These are phyloP conservation scores for Tiaroga cobitis DNA, from an alignment of 2,797 vertebrate genomes.

Conservation along the genomic window DNA sequence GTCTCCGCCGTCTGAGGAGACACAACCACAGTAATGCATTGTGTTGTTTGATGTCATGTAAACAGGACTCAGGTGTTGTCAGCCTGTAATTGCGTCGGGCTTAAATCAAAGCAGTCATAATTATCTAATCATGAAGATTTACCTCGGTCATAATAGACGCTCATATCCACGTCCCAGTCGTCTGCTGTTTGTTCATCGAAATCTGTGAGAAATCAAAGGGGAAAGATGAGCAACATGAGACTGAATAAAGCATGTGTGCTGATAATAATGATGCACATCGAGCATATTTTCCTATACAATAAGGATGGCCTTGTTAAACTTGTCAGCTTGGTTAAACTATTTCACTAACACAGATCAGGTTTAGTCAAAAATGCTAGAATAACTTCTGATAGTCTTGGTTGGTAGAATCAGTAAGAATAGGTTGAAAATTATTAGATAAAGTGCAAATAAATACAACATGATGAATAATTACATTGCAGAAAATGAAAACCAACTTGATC, in stretches of 20 bases:
- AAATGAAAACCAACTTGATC: too few species aligned
- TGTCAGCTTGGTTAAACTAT: not conserved
- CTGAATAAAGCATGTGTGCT: not conserved
- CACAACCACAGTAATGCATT: not conserved
- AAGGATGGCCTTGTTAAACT: not conserved
- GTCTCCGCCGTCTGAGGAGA: conserved; percentile 86
- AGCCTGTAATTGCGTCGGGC: not conserved
- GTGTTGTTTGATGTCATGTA: not conserved
- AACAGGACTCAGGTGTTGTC: not conserved
- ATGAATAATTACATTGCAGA: too few species aligned
- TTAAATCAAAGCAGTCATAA: not conserved
- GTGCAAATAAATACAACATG: too few species aligned
- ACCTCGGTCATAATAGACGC: conserved; percentile 95
- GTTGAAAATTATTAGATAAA: not conserved
- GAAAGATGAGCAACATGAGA: not conserved
- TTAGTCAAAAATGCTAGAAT: not conserved
- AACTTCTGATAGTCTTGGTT: not conserved
- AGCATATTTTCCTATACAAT: not conserved
- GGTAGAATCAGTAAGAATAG: not conserved
- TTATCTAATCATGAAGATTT: conserved; percentile 45
- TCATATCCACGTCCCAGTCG: conserved; percentile 99
- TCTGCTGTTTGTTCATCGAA: conserved; percentile 96
- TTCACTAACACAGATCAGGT: not conserved
- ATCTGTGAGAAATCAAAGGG: conserved; percentile 74
- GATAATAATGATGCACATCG: not conserved